Conservation (phyloP, 2,797 vertebrate species). For the Falco cherrug region DNA sequence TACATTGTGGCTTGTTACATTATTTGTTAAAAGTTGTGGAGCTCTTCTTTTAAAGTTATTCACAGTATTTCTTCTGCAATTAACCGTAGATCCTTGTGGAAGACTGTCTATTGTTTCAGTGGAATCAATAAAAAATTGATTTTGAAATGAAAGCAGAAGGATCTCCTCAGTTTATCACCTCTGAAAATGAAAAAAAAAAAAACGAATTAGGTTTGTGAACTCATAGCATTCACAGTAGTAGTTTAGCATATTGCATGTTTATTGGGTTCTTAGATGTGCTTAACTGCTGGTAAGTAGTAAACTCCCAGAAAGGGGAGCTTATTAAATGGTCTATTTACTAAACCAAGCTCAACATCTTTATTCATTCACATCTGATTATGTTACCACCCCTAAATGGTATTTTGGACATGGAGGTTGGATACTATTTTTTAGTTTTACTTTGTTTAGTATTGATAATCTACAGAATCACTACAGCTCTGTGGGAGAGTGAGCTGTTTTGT, state of each 20-base stretch:
- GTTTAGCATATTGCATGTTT: neutral
- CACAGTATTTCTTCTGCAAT: neutral
- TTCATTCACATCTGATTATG: neutral
- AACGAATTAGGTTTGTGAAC: neutral
- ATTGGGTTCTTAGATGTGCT: neutral
- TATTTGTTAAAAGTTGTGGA: neutral
- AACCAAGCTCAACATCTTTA: neutral
- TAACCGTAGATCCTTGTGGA: neutral
- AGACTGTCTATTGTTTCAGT: neutral
- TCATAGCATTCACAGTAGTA: neutral
- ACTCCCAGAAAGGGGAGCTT: neutral
- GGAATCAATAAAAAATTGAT: constrained; percentile 20
- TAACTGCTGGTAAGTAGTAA: constrained; percentile 23
- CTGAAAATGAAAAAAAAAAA: constrained; percentile 14
- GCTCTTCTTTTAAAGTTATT: neutral
- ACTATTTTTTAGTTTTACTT: neutral
- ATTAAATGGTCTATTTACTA: neutral
- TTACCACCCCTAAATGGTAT: neutral
- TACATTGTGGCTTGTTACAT: neutral
- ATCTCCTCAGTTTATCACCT: neutral
- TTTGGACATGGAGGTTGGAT: neutral
- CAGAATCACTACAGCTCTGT: neutral
- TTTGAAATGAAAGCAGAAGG: constrained; percentile 1
- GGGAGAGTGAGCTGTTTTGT: neutral
- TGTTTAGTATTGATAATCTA: neutral